Base-by-base conservation (phyloP, 1,140 invertebrate species). In the Drosophila pachea region DNA sequence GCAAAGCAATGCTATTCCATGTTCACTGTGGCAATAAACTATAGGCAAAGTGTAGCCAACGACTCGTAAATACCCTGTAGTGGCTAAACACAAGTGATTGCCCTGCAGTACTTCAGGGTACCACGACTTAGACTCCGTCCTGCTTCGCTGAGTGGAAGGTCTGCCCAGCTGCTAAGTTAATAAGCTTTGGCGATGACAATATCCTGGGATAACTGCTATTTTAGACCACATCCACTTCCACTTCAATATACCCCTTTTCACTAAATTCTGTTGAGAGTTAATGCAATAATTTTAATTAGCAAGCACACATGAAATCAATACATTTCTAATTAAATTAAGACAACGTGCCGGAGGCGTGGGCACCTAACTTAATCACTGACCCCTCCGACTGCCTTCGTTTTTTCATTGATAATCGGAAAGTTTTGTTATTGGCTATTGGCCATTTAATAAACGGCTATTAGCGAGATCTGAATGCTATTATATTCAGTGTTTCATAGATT, bases 371-470 rank as follows among this genome's bases (percentile, higher is more conserved):
- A 56, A 77, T 63, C 65, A 12, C 5, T 82, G 54, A 60, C 47
- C 58, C 50, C 22, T 16, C 14, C 11, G n/a, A 12, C 16, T 45
- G 61, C 75, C 68, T 1, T 22, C 3, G 22, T 22, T 54, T 38
- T 43, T 53, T 65, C 64, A 78, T 73, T 76, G 76, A 84, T 76
- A 83, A 56, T 76, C 56, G 73, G 68, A 79, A 65, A 78, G 50
- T 74, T 84, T 86, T 75, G 40, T 9, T 62, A 76, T 76, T 84
- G 73, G 58, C 61, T 29, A 12, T 8, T 40, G 4, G 8, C n/a
- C 48, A 61, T 45, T 50, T 61, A 55, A 38, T 67, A 71, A 63
- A 31, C 22, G 8, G n/a, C 43, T 42, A 76, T 73, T 76, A 71
- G 43, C 9, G 11, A 11, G 42, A 12, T 71, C 49, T 48, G 43